Evolutionary conservation across 2,888 invertebrate species (phyloP), one percentile per base, ranked within the genome.

Genomic region (Macropis europaea): DNA sequence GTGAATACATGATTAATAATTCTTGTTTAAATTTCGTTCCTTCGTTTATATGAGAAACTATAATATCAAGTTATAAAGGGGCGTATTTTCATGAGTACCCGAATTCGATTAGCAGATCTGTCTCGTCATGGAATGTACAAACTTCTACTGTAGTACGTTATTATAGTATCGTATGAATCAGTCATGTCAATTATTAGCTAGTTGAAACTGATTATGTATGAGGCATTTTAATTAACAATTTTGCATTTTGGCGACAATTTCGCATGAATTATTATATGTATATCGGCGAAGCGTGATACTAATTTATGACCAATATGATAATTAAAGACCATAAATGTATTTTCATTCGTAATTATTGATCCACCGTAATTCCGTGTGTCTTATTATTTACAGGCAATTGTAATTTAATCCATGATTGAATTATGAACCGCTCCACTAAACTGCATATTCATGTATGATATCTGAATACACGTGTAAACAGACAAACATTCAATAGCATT

Each of bases 321-420:
- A 57, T 68, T 62, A 50, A 30, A 30, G 34, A 45, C 22, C 36
- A 19, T 24, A 52, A 56, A 50, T 63, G 53, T 43, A 43, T 45
- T 76, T 63, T 59, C 73, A 32, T 61, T 36, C 42, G 45, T 40
- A 62, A 73, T 76, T 67, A 78, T 63, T 53, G 53, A 56, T 60
- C 61, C 40, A 52, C 53, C 22, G 57, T 59, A 59, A 62, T 79
- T 76, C 50, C 40, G 48, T 43, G 59, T 36, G 34, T 28, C 6
- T 22, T 45, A 32, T 70, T 60, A 71, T 73, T 76, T 68, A 67
- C 54, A 57, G 62, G 13, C 38, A 60, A 70, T 70, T 63, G 68
- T 61, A 71, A 79, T 79, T 74, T 61, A 74, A 74, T 77, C 52
- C 53, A 34, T 53, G 62, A 73, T 57, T 66, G 30, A 60, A 61